These are phyloP conservation scores for Hyles euphorbiae DNA, from an alignment of 1,140 invertebrate species.

Conservation along the genomic window DNA sequence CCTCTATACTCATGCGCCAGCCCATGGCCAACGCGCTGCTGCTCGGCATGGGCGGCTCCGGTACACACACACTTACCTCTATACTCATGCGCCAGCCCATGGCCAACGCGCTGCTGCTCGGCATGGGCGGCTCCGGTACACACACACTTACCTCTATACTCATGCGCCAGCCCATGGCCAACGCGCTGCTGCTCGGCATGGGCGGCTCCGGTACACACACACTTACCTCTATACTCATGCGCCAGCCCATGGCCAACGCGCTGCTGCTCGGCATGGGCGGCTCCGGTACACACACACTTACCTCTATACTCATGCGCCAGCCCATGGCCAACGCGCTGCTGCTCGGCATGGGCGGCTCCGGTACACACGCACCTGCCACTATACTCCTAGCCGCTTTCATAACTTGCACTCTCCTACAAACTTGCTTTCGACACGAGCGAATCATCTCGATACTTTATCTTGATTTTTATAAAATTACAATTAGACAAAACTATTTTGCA, in stretches of 20 bases:
- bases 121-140: constrained; percentile 88
- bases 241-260: constrained; percentile 85
- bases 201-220: constrained; percentile 83
- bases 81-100: constrained; percentile 83
- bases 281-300: constrained; percentile 73
- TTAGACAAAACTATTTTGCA: too few species aligned
- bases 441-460: too few species aligned
- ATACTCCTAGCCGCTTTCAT: too few species aligned
- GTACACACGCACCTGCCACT: constrained; percentile 20
- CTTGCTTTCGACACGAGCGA: too few species aligned
- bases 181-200: constrained; percentile 86
- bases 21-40: constrained; percentile 85
- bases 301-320: constrained; percentile 79
- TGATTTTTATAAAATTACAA: too few species aligned
- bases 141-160: constrained; percentile 41
- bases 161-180: constrained; percentile 86
- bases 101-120: constrained; percentile 85
- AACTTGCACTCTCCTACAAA: too few species aligned
- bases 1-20: constrained; percentile 79
- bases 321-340: constrained; percentile 85
- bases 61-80: constrained; percentile 19
- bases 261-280: constrained; percentile 91
- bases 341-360: constrained; percentile 91
- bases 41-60: constrained; percentile 91
- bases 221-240: constrained; percentile 71